Evolutionary conservation across 2,797 vertebrate species (phyloP).

Genomic region (Poeciliopsis turneri): DNA sequence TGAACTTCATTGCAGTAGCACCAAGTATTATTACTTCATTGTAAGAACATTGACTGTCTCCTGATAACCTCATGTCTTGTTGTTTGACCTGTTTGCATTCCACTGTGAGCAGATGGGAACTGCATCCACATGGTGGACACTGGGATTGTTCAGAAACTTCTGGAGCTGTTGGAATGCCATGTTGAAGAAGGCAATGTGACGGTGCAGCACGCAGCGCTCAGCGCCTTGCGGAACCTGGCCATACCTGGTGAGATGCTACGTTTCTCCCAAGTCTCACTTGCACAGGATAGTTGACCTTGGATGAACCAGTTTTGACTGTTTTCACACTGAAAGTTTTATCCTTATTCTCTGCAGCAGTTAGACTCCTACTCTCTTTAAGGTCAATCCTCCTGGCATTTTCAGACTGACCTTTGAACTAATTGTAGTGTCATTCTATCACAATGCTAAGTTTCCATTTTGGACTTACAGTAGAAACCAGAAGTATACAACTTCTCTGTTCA

Average conservation of each 20-base stretch:
- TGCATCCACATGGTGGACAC: slow-evolving; percentile 99
- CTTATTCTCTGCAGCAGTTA: not conserved
- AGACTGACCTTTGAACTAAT: not conserved
- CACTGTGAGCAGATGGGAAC: slow-evolving; percentile 86
- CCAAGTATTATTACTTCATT: too few relatives aligned
- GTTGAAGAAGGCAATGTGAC: slow-evolving; percentile 97
- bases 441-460: not conserved
- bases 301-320: too few relatives aligned
- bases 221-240: slow-evolving; percentile 94
- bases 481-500: not conserved
- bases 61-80: not conserved
- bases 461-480: not conserved
- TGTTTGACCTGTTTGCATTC: not conserved
- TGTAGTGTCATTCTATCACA: not conserved
- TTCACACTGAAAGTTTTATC: not conserved
- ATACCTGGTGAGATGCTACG: slow-evolving; percentile 87
- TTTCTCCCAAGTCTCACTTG: not conserved
- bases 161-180: slow-evolving; percentile 93
- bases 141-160: slow-evolving; percentile 94
- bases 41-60: not conserved
- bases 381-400: not conserved
- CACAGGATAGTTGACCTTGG: not conserved
- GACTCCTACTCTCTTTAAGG: not conserved
- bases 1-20: not conserved
- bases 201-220: slow-evolving; percentile 95